Evolutionary conservation across 2,888 invertebrate genomes (phyloP), one percentile per base, ranked within the genome.

Genomic region (Cheilosia urbana): DNA sequence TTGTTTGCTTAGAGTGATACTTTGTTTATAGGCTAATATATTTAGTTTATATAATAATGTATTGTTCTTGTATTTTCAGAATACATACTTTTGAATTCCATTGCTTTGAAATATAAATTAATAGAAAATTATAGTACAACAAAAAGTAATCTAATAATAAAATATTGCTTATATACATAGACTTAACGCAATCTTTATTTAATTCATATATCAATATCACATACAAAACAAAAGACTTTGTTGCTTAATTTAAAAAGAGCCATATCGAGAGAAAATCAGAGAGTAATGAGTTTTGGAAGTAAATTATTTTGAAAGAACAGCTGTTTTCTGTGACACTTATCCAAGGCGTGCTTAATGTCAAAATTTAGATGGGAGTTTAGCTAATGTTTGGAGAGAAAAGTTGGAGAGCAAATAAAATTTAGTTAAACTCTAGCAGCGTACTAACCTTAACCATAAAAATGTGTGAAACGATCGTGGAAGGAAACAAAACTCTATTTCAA

Each of bases 101-200:
- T 62, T 72, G 53, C 53, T 51, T 72, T 45, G 1, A 42, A 15
- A 55, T 49, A 40, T 68, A 19, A 30, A 57, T 45, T 21, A 27
- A 71, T 27, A 42, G 49, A 17, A 66, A 57, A 58, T 24, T 37
- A 37, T 37, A 4, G n/a, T n/a, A n/a, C n/a, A 11, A 37, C 11
- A 13, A 6, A 6, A 13, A 37, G 13, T 37, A 37, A 13, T 13
- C 4, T 0, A 37, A 13, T 37, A 37, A 53, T 55, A 37, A 62
- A 45, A 24, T 51, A 84, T 84, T 84, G 78, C 78, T 79, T 84
- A 40, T 63, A 17, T 77, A 55, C 62, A 68, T 63, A 55, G 47
- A 34, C 71, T 51, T 42, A 21, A 13, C 21, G 24, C 27, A 51
- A 24, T 58, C 9, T 17, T 51, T 45, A 6, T 53, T 53, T 49